phyloP scores from a whole-genome alignment of 2,797 vertebrate species.

The Taenioides sp. region DNA sequence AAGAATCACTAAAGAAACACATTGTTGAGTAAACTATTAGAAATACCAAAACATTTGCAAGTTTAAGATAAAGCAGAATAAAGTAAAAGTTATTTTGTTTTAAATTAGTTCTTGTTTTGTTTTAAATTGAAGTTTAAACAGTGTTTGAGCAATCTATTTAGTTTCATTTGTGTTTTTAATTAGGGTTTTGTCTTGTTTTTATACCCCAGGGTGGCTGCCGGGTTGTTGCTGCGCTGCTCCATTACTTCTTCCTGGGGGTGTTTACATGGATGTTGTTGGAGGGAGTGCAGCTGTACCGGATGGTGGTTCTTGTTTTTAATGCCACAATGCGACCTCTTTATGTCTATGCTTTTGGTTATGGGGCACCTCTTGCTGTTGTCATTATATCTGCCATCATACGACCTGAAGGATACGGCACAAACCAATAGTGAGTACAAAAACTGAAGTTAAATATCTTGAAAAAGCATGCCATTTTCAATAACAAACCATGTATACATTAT shows the following conservation, averaged over 20 bases:
- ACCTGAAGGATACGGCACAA: constrained; percentile 73
- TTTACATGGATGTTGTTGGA: constrained; percentile 91
- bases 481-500: background rate
- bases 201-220: constrained; percentile 76
- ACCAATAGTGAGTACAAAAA: constrained; percentile 73
- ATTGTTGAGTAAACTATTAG: too few relatives aligned
- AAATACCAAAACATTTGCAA: too few relatives aligned
- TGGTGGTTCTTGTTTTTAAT: constrained; percentile 87
- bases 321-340: constrained; percentile 72
- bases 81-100: too few relatives aligned
- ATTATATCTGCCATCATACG: constrained; percentile 70
- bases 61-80: too few relatives aligned
- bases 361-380: constrained; percentile 76
- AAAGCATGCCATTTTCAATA: background rate
- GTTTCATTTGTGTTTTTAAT: background rate
- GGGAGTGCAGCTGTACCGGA: constrained; percentile 86
- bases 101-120: too few relatives aligned
- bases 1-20: background rate
- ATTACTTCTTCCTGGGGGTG: constrained; percentile 82
- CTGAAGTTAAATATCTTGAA: background rate
- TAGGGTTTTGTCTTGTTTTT: background rate
- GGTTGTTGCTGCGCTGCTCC: constrained; percentile 82
- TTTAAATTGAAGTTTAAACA: background rate
- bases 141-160: background rate
- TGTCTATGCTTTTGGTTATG: constrained; percentile 79